Base-by-base conservation (phyloP, 2,888 invertebrate genomes). In the Callosobruchus maculatus region DNA sequence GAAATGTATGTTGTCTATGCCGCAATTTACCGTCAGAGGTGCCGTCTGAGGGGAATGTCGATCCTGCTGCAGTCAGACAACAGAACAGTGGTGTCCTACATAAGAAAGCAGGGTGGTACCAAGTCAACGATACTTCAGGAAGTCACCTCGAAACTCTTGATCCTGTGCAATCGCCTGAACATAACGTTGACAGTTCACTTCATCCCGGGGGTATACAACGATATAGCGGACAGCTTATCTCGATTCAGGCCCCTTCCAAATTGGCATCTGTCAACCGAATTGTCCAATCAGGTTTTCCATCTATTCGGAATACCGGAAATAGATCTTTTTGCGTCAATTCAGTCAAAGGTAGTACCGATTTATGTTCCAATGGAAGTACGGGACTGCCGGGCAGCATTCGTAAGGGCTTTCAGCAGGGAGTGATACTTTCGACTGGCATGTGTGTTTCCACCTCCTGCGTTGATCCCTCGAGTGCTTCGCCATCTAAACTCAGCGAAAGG, bases 381-480 rank as follows among this genome's bases (percentile, higher is more conserved):
- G 13, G 76, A 77, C 71, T 21, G 49, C 20, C 18, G 22, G 20
- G 76, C 75, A n/a, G 3, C 18, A 13, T 78, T 78, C 71, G 68
- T 22, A 13, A 68, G 77, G 22, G 77, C 78, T 0, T 78, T 78
- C 78, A 78, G 77, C 72, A 20, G 67, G 22, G 26, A 67, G 30
- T 78, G 78, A 75, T 20, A 21, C 0, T 77, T 68, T 70, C 9
- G 18, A 13, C 49, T 78, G 22, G 77, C 77, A 0, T 84, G 83
- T 78, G 73, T 82, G 0, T 83, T 83, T 70, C 84, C 83, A 0
- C 84, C 83, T 18, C 83, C 82, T 5, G 72, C 74, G 21, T 75
- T 82, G n/a, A 78, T 82, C 7, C 82, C 82, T 2, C 67, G 74
- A 67, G 79, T 83, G 0, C 75, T 80, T 7, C n/a, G 68, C 0